Evolutionary conservation across 2,113 vertebrate species (phyloP), one percentile per base, ranked within the genome.

Genomic region (Anoura caudifer): DNA sequence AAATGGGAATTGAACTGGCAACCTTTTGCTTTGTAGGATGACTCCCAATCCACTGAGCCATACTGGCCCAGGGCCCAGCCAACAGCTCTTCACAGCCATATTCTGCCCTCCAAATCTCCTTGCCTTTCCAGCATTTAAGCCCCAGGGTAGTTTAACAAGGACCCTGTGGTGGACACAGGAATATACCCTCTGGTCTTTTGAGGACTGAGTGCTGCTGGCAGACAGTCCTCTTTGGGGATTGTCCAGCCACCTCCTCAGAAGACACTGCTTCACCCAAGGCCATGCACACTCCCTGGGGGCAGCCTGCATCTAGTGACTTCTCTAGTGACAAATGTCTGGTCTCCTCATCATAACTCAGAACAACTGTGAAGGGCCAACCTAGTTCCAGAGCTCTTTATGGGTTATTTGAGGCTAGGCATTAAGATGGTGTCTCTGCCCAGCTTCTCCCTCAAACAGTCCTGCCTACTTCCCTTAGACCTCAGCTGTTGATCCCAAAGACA

Each of bases 391-490:
- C 10, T 85, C 45, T 19, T 47, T 19, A 31, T 15, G n/a, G 26
- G 16, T 77, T 33, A 86, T 45, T 12, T 91, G 59, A 77, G 41
- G 22, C 20, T 88, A 31, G 63, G 61, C 43, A 90, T 41, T 69
- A 84, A 52, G 41, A 61, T 33, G 22, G 4, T 9, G n/a, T 83
- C 11, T 9, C 28, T 70, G 50, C 4, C 28, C 33, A 70, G n/a
- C 47, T 73, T 96, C 77, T 84, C 73, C 16, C 17, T 97, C 8
- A 38, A 77, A 86, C 33, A 97, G n/a, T 88, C 36, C 70, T 77
- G 33, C 15, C 16, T 65, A 59, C 69, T 92, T 89, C 41, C 5
- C n/a, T 94, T 76, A 82, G 72, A 91, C 31, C 61, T 26, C 67
- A 96, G 63, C 81, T 52, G 41, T 50, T 22, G 6, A 77, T 86